These are phyloP conservation scores for Xiphorhynchus elegans DNA, from an alignment of 2,113 vertebrate genomes.

Conservation along the genomic window DNA sequence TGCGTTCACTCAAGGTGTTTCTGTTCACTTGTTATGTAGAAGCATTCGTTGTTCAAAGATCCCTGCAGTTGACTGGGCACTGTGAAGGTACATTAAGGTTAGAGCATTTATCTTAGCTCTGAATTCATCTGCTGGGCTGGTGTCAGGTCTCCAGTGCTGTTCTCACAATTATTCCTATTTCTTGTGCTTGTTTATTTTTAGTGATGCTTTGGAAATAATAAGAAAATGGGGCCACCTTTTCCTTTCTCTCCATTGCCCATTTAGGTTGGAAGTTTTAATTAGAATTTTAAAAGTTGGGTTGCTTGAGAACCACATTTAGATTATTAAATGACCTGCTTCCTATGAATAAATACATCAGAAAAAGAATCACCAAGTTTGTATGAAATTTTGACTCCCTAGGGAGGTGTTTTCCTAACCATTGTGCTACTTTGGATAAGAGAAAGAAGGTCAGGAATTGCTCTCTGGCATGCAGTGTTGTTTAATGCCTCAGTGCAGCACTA, in stretches of 20 bases:
- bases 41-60: conserved; percentile 33
- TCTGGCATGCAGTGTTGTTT: background rate
- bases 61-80: conserved; percentile 32
- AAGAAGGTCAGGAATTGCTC: conserved; percentile 33
- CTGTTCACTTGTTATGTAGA: conserved; percentile 13
- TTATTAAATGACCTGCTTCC: conserved; percentile 12
- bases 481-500: background rate
- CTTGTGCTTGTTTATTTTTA: conserved; percentile 22
- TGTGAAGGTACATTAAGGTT: conserved; percentile 52
- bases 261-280: conserved; percentile 6
- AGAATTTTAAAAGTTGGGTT: background rate
- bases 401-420: background rate
- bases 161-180: background rate
- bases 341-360: conserved; percentile 9
- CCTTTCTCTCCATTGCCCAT: background rate
- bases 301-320: background rate
- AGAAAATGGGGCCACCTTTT: background rate
- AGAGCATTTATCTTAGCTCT: conserved; percentile 40
- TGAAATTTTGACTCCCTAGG: background rate
- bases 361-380: background rate
- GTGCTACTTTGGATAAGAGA: background rate
- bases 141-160: background rate
- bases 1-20: background rate
- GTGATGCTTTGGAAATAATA: background rate
- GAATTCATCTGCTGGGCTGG: conserved; percentile 7